Evolutionary conservation across 2,113 vertebrate species (phyloP).

Genomic region (Prionailurus bengalensis): DNA sequence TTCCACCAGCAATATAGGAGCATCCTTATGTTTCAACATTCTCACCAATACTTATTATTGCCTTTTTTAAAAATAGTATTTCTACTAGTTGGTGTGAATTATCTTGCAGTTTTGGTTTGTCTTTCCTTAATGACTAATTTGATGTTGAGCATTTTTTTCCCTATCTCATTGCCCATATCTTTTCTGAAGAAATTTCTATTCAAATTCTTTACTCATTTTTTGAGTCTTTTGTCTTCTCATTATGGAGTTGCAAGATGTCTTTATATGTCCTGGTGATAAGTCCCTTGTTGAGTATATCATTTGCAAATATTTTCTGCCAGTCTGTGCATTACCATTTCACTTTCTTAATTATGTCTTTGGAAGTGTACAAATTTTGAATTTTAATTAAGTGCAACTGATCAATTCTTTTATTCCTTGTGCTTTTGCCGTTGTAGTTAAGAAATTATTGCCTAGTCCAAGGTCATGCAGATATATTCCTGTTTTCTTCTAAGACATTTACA

Average conservation of each 20-base stretch:
- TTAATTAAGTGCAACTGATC: conserved; percentile 15
- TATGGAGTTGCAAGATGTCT: not conserved
- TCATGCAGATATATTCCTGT: not conserved
- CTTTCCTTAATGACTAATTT: not conserved
- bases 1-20: not conserved
- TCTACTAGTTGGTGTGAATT: not conserved
- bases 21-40: not conserved
- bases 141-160: not conserved
- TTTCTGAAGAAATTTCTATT: conserved; percentile 28
- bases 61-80: not conserved
- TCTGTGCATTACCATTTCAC: not conserved
- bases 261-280: not conserved
- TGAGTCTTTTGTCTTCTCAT: not conserved
- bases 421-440: not conserved
- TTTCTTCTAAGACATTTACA: not conserved
- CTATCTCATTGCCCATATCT: not conserved
- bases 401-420: not conserved
- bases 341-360: conserved; percentile 21
- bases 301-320: conserved; percentile 31
- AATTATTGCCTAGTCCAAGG: not conserved
- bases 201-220: not conserved
- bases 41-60: not conserved
- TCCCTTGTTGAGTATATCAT: not conserved
- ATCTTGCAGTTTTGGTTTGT: not conserved
- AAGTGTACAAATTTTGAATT: not conserved